Base-by-base conservation (phyloP, 2,113 vertebrate species). In the Benitochromis conjunctus region DNA sequence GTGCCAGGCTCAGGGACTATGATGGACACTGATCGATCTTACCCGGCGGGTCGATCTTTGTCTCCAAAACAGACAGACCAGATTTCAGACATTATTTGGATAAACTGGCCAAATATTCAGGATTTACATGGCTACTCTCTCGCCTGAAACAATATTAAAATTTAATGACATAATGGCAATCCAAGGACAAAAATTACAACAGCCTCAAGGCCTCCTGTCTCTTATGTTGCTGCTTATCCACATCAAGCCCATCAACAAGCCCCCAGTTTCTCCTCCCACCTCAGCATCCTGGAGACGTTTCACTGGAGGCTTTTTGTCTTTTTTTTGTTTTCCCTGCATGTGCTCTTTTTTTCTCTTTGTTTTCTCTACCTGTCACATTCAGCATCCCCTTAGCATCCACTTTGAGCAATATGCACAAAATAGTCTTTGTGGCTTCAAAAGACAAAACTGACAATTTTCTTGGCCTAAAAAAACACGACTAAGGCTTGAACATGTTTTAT, bases 81-180 rank as follows among this genome's bases (percentile, higher is more conserved):
- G 14, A 76, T 29, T 74, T 74, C 43, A 74, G 69, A 29, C 24
- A 5, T 76, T 5, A 76, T 76, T 76, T 51, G 69, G 69, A 76
- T 76, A 76, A 76, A 76, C 24, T 51, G 69, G 24, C 69, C 69
- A 51, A 29, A 31, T 76, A 51, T 76, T 31, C 69, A 76, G 69
- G 46, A 51, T 76, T 48, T 76, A 51, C 31, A 24, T 12, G 43
- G 69, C 2, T 51, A 51, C 69, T 74, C 43, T 31, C 24, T 74
- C 16, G 69, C 69, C 24, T 12, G 69, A 31, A 76, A 76, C 69
- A 51, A 12, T 76, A 76, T 76, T 51, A 51, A 76, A 51, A 76
- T 51, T 76, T 76, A 31, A 76, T 51, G 43, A 51, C 24, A 31
- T 31, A 51, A 31, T 31, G 51, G 1, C 43, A 76, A 76, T 76